Percentiles rank a stretch among this genome's conserved stretches.
phyloP scores from a whole-genome alignment of 2,113 vertebrate species.

The Sturnus vulgaris region DNA sequence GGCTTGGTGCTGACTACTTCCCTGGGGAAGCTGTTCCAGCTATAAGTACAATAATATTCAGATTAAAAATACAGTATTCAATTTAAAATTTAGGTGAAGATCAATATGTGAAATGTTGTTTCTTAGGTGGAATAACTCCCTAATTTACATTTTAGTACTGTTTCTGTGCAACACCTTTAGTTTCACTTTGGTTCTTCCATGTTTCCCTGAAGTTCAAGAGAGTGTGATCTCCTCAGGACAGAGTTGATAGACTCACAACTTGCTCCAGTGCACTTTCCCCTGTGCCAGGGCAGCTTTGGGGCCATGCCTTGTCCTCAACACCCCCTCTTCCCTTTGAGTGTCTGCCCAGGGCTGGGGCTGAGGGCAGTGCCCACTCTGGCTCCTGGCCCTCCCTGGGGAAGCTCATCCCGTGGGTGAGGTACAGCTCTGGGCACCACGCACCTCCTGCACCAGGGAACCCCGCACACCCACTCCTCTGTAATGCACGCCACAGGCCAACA shows the following conservation, averaged over 20 bases:
- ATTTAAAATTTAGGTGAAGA: neutral
- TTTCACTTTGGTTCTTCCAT: neutral
- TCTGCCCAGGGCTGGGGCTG: neutral
- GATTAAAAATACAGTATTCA: neutral
- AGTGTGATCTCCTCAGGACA: neutral
- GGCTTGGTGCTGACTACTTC: neutral
- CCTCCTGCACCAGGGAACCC: rapidly evolving
- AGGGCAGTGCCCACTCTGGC: neutral
- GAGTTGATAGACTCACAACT: neutral
- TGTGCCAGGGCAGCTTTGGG: neutral
- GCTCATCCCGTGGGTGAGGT: neutral
- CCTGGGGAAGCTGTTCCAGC: neutral
- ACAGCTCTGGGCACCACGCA: neutral
- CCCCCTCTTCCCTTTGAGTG: neutral
- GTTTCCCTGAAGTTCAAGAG: neutral
- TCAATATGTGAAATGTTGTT: neutral
- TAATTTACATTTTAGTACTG: neutral
- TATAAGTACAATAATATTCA: neutral
- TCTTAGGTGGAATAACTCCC: neutral
- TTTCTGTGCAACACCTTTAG: neutral
- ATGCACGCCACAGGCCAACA: neutral
- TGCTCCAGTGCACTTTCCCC: rapidly evolving
- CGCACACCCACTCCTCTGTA: rapidly evolving
- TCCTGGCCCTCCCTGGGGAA: neutral
- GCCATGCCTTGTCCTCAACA: rapidly evolving